Evolutionary conservation across 2,113 vertebrate species (phyloP).

Genomic region (Seriola quinqueradiata): DNA sequence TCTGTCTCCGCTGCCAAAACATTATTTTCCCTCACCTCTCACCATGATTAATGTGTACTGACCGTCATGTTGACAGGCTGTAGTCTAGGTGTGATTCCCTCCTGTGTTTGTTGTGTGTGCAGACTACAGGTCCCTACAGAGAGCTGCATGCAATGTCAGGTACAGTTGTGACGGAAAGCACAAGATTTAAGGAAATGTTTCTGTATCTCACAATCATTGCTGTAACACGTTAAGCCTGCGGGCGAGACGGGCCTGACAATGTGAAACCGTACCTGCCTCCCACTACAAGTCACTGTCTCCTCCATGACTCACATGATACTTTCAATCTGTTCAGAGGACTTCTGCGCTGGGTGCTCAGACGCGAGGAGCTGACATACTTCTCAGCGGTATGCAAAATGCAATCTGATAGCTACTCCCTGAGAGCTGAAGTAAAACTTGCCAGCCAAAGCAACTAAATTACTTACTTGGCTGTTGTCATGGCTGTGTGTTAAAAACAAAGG

Average conservation of each 20-base stretch:
- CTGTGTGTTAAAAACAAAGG: slow-evolving; percentile 54
- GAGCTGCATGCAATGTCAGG: neutral
- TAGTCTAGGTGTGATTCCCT: slow-evolving; percentile 10
- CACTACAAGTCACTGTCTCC: slow-evolving; percentile 13
- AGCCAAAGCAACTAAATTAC: slow-evolving; percentile 61
- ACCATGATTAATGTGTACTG: slow-evolving; percentile 23
- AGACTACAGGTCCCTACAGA: neutral
- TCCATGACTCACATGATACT: neutral
- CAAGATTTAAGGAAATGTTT: neutral
- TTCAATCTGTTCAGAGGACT: slow-evolving; percentile 22
- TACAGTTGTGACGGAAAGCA: neutral
- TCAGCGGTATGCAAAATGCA: slow-evolving; percentile 48
- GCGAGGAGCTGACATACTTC: slow-evolving; percentile 44
- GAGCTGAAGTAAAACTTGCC: slow-evolving; percentile 27
- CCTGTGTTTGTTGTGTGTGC: slow-evolving; percentile 9
- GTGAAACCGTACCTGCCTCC: slow-evolving; percentile 15
- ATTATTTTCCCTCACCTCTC: slow-evolving; percentile 30
- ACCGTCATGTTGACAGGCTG: slow-evolving; percentile 36
- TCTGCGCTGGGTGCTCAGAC: slow-evolving; percentile 16
- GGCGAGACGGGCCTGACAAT: slow-evolving; percentile 3
- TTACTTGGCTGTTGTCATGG: slow-evolving; percentile 60
- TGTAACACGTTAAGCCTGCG: slow-evolving; percentile 30
- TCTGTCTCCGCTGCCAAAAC: slow-evolving; percentile 15
- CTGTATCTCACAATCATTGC: slow-evolving; percentile 3
- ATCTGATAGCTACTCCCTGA: slow-evolving; percentile 53